Percentiles rank a stretch among this genome's conserved stretches.
These are phyloP conservation scores for Miniopterus natalensis DNA, from an alignment of 2,113 vertebrate species.

Conservation along the genomic window DNA sequence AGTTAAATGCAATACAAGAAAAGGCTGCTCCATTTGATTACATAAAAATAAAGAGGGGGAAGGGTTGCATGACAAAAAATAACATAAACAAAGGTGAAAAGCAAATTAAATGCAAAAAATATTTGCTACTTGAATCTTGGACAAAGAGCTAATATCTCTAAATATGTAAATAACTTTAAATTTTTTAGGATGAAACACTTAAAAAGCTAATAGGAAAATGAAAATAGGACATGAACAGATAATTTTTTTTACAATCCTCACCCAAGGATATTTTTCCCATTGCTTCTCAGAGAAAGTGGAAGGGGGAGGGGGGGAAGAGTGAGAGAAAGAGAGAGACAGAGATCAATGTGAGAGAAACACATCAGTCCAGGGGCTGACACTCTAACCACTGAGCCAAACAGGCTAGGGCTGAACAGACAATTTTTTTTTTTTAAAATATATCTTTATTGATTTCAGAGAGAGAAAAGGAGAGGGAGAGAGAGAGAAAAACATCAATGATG, in stretches of 20 bases:
- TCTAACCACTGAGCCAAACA: no score
- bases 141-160: conserved; percentile 27
- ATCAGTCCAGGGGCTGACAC: no score
- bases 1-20: conserved; percentile 40
- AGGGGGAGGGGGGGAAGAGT: no score
- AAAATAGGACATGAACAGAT: background rate
- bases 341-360: no score
- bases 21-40: conserved; percentile 8
- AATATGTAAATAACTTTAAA: background rate
- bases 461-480: no score
- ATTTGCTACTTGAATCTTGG: background rate
- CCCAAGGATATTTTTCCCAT: no score
- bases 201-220: conserved; percentile 3
- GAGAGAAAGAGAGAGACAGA: no score
- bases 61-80: background rate
- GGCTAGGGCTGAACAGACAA: no score
- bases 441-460: no score
- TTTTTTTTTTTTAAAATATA: no score
- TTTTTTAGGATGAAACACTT: background rate
- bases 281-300: no score
- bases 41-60: conserved; percentile 20
- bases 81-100: conserved; percentile 2
- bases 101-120: conserved; percentile 18
- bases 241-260: background rate
- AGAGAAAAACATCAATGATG: no score